A percentile compares a stretch with the other conserved stretches of the same genome.
phyloP scores from a whole-genome alignment of 2,113 vertebrate species.

The Alligator sinensis region DNA sequence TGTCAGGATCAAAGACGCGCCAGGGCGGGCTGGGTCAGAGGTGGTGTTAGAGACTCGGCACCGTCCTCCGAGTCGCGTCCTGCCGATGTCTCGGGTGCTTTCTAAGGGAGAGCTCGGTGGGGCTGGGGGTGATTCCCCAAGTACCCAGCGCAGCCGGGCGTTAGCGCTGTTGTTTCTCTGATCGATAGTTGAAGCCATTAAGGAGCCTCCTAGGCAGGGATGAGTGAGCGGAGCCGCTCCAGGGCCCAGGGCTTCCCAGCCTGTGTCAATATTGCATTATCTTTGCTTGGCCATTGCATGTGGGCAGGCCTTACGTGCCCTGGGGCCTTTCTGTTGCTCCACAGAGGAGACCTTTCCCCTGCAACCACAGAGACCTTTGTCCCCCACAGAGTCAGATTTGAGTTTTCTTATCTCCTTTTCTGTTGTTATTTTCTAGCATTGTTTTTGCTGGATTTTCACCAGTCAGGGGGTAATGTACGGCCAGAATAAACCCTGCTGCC shows the following conservation, averaged over 20 bases:
- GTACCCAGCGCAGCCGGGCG: too few species aligned
- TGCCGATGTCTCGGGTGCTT: background rate
- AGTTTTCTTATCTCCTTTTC: background rate
- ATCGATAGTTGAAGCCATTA: background rate
- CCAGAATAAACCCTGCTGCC: background rate
- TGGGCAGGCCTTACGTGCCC: background rate
- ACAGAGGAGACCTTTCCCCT: background rate
- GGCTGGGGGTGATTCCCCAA: background rate
- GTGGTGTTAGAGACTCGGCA: background rate
- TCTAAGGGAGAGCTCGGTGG: background rate
- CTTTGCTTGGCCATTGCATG: background rate
- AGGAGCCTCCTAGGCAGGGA: background rate
- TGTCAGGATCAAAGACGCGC: background rate
- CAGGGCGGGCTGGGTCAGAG: background rate
- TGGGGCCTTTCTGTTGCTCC: background rate
- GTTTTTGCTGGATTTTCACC: background rate
- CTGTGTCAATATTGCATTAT: accelerated
- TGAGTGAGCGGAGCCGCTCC: background rate
- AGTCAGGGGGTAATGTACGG: background rate
- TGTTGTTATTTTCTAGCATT: background rate
- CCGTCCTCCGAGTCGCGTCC: background rate
- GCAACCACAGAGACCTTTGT: background rate
- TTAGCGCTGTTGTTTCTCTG: background rate
- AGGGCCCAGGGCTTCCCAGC: background rate
- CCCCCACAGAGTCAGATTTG: background rate